These are phyloP conservation scores for Orcinus orca DNA, from an alignment of 2,113 vertebrate species.

Conservation along the genomic window DNA sequence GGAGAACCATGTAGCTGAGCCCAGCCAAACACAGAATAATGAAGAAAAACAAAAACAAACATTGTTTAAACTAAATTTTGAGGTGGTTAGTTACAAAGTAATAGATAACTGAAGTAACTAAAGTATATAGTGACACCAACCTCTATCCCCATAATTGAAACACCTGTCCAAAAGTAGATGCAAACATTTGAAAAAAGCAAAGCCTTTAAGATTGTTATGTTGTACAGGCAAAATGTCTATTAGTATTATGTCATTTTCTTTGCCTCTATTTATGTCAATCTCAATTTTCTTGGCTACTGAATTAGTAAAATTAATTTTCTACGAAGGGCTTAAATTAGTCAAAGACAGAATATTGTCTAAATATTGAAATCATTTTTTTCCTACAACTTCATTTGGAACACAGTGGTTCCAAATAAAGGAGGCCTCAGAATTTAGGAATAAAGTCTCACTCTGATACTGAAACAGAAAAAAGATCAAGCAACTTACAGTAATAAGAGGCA, in stretches of 20 bases:
- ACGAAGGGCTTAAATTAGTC: not conserved
- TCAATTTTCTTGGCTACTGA: not conserved
- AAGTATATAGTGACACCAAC: not conserved
- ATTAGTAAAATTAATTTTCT: not conserved
- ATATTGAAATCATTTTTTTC: not conserved
- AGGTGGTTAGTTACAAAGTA: not conserved
- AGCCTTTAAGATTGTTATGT: not conserved
- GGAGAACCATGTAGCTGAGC: not conserved
- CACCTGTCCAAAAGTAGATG: not conserved
- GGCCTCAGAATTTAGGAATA: not conserved
- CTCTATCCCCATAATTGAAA: not conserved
- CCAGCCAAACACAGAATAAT: not conserved
- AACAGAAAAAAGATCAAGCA: not conserved
- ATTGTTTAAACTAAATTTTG: not conserved
- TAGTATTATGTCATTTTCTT: not conserved
- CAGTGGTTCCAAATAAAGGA: not conserved
- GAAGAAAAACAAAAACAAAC: not conserved
- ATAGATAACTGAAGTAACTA: not conserved
- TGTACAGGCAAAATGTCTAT: not conserved
- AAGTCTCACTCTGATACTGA: not conserved
- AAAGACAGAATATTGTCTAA: slow-evolving; percentile 7
- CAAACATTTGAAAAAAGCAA: not conserved
- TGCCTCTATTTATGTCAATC: not conserved
- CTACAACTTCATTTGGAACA: not conserved
- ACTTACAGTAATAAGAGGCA: not conserved